A percentile compares a stretch with the other conserved stretches of the same genome.
phyloP scores from a whole-genome alignment of 37 sponge, comb jelly and placozoan species.

The Diacarnus erythraeanus region DNA sequence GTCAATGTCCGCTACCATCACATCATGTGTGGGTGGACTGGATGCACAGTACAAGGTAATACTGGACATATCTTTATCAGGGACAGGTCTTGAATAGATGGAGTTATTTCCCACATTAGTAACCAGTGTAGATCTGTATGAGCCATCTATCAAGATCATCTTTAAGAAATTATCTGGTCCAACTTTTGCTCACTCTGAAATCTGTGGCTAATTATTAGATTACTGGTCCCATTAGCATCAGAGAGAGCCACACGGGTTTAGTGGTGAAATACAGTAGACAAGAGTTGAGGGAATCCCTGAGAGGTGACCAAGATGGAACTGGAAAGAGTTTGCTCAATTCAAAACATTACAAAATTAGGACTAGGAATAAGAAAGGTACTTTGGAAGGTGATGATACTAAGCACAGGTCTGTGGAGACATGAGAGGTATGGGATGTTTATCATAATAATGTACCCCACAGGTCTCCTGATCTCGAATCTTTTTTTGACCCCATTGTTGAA shows the following conservation, averaged over 20 bases:
- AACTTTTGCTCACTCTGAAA: too few species aligned
- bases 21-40: constrained; percentile 44
- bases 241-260: neutral
- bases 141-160: too few species aligned
- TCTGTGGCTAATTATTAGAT: too few species aligned
- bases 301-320: constrained; percentile 6
- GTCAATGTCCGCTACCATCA: constrained; percentile 33
- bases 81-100: too few species aligned
- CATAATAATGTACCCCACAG: neutral
- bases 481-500: too few species aligned
- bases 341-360: too few species aligned
- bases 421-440: neutral
- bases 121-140: too few species aligned
- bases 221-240: constrained; percentile 45
- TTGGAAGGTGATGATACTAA: neutral
- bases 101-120: too few species aligned
- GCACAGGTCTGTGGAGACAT: too few species aligned
- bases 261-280: constrained; percentile 21
- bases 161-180: too few species aligned
- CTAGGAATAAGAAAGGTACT: neutral
- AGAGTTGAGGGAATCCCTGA: constrained; percentile 4
- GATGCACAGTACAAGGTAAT: constrained; percentile 46
- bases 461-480: neutral
- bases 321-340: too few species aligned
- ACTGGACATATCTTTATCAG: too few species aligned